Base-by-base conservation (phyloP, 2,113 vertebrate species). In the Girardinichthys multiradiatus region DNA sequence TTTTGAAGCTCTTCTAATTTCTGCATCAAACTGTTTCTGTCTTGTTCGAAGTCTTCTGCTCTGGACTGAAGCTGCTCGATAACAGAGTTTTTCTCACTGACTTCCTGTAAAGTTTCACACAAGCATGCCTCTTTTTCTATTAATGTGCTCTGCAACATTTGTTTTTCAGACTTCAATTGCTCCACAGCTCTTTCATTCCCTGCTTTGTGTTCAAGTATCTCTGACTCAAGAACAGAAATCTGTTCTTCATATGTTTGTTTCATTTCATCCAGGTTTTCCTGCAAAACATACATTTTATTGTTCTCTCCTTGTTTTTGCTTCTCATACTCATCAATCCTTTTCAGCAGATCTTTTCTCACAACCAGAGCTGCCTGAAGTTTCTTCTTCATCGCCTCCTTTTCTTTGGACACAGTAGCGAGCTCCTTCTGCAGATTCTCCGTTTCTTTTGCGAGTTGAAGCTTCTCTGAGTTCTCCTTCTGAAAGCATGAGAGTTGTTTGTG, bases 301-400 rank as follows among this genome's bases (percentile, higher is more conserved):
- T 87, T 90, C 1, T 80, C 27, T 64, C 84, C 90, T 31, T 94
- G 93, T 2, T 81, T 90, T 21, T 81, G 90, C 26, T 84, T 92
- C 74, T 97, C 95, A 35, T 94, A 82, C 7, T 91, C 91, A 27
- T 93, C 93, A 11, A 96, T 86, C 80, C 94, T 96, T 24, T 95
- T 95, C 77, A 95, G 70, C 35, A 97, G 87, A 19, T 97, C 95
- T 77, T 95, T 95, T 31, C 96, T 93, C 14, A 96, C 39, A 26
- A 96, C 42, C 39, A 97, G 83, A 0, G 94, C 94, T 4, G 95
- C 96, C 57, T 97, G 96, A 64, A 97, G 93, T 71, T 97, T 97
- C 89, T 95, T 96, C 86, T 93, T 96, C 12, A 94, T 31, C 0
- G 85, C 90, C 1, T 96, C 96, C 83, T 94, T 96, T 57, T 97